These are phyloP conservation scores for Drosophila quinaria DNA, from an alignment of 2,888 invertebrate species.

Conservation along the genomic window DNA sequence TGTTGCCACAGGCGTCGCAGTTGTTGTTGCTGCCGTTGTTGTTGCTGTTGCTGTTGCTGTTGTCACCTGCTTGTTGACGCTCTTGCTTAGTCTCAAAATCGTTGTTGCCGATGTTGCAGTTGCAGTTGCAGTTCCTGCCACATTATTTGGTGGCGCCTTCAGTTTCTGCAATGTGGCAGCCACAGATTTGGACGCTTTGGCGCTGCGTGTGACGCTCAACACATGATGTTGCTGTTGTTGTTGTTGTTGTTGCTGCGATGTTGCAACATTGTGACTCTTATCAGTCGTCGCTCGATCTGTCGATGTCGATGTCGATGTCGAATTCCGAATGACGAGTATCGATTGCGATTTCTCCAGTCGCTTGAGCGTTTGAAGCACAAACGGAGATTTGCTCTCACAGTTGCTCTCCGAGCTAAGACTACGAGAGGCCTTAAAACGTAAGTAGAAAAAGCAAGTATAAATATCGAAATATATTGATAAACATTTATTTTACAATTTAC, in stretches of 20 bases:
- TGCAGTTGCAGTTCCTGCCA: conserved; percentile 47
- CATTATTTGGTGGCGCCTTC: conserved; percentile 44
- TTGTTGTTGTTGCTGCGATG: conserved; percentile 15
- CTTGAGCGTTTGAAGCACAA: conserved; percentile 85
- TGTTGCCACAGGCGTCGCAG: conserved; percentile 45
- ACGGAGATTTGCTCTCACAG: conserved; percentile 83
- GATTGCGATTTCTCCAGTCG: conserved; percentile 86
- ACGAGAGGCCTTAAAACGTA: conserved; percentile 72
- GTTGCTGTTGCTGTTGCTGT: conserved; percentile 64
- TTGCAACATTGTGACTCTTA: conserved; percentile 18
- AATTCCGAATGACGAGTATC: conserved; percentile 85
- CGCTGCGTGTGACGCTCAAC: conserved; percentile 77
- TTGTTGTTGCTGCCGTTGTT: conserved; percentile 47
- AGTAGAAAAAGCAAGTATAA: no score
- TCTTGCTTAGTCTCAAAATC: conserved; percentile 78
- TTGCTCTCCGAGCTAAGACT: conserved; percentile 83
- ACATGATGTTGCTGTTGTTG: conserved; percentile 52
- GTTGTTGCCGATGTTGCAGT: conserved; percentile 69
- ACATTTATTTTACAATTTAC: no score
- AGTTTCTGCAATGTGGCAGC: conserved; percentile 66
- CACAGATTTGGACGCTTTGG: conserved; percentile 66
- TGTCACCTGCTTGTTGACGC: conserved; percentile 63
- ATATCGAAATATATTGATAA: no score
- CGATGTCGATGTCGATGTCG: conserved; percentile 45
- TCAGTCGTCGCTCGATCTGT: conserved; percentile 7